A percentile compares a stretch with the other conserved stretches of the same genome.
Conservation (phyloP, 2,113 vertebrate genomes). For the Cinclus cinclus region DNA sequence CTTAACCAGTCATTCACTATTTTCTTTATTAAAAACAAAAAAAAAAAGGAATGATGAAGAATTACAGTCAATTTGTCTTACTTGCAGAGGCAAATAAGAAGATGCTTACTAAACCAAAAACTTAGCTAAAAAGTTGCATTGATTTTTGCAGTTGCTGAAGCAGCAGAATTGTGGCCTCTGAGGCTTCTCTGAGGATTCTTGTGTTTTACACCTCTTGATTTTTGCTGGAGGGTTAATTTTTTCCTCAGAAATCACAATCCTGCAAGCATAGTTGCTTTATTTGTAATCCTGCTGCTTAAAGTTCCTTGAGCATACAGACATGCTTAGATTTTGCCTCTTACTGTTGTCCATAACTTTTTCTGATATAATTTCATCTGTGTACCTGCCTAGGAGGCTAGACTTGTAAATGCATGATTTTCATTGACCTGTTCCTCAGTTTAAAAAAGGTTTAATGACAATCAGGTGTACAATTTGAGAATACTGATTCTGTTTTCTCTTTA, state of each 20-base stretch:
- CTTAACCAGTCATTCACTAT: background rate
- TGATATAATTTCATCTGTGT: background rate
- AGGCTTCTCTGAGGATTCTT: background rate
- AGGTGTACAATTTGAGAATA: background rate
- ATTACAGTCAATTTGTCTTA: background rate
- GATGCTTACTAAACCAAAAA: background rate
- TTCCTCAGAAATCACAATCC: background rate
- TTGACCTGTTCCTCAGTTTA: background rate
- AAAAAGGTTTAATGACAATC: background rate
- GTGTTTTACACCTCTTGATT: background rate
- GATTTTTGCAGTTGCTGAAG: background rate
- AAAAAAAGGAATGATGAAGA: background rate
- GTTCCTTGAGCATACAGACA: background rate
- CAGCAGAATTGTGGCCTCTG: background rate
- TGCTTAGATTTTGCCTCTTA: background rate
- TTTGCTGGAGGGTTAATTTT: background rate
- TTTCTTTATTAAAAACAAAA: background rate
- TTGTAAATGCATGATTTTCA: background rate
- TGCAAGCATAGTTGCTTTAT: background rate
- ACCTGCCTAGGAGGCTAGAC: background rate
- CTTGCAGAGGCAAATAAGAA: background rate
- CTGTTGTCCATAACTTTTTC: background rate
- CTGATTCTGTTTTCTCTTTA: background rate
- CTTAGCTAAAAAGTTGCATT: background rate
- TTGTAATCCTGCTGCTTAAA: background rate